Evolutionary conservation across 2,888 invertebrate genomes (phyloP), one percentile per base, ranked within the genome.

Genomic region (Geotrupes spiniger): DNA sequence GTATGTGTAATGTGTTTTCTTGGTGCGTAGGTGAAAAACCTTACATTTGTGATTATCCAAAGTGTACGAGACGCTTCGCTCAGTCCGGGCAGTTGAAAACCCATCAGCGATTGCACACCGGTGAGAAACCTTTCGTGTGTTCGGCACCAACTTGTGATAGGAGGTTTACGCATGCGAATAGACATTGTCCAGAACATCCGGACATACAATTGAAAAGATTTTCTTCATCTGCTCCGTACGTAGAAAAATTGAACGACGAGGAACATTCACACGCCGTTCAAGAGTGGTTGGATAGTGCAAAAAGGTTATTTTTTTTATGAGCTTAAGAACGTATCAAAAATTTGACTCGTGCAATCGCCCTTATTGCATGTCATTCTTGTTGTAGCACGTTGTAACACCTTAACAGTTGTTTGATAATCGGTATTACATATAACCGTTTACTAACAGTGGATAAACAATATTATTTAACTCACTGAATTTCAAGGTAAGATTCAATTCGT

Each of bases 41-140:
- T 1, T 87, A 87, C 63, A 72, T 74, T 1, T 88, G 88, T 69
- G 85, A 87, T 66, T 87, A 80, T 67, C 85, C 86, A 4, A 80
- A 82, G 14, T 87, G 87, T 63, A 77, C 78, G 1, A 78, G 83
- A 63, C 82, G 83, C 15, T 87, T 88, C 63, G 85, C 86, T 8
- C 87, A 88, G 66, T 87, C 87, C 49, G 87, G 88, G 0, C 88
- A 88, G 61, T 67, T 88, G 27, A 85, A 87, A 67, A 88, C 88
- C 1, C 88, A 88, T 66, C 87, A 87, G 62, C 73, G 88, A 54
- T 72, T 87, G 1, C 88, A 88, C 63, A 87, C 87, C 0, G 87
- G 87, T 16, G 87, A 87, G 63, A 85, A 86, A 61, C 87, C 87
- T 2, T 88, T 87, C 66, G 71, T 82, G 16, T 87, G 88, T 69